Base-by-base conservation (phyloP, 2,113 vertebrate species). In the Epinephelus fuscoguttatus region DNA sequence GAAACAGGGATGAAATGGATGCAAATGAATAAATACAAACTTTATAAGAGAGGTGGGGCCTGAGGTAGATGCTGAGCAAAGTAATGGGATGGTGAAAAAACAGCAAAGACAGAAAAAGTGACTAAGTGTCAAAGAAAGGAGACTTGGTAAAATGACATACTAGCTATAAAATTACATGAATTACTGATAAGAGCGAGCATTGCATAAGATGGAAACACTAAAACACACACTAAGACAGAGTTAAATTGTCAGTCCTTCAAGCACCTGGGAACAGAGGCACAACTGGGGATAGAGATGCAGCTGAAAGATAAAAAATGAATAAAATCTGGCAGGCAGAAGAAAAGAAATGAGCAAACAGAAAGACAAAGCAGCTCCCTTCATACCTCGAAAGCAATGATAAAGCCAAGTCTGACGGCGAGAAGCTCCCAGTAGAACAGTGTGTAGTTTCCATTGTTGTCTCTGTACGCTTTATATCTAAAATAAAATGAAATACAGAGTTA, bases 341-440 rank as follows among this genome's bases (percentile, higher is more conserved):
- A 40, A 70, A 68, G 6, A 64, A 42, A 63, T 2, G 1, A 56
- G 7, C 2, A 52, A 52, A 40, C 33, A 57, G 3, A 78, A 9
- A 62, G 2, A 18, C 25, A 45, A 69, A 60, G 59, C 23, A 61
- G 33, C 63, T 71, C 13, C 18, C 3, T 19, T 77, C 71, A 70
- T 89, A 96, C 96, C 96, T 97, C 95, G 82, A 96, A 96, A 18
- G 93, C 94, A 33, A 96, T 94, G 75, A 95, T 95, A 83, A 96
- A 96, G 45, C 94, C 94, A 67, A 96, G 93, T 91, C 93, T 91
- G 78, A 96, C 88, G 14, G 95, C 96, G 6, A 96, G 93, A 47
- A 96, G 94, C 67, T 97, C 94, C 96, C 96, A 95, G 89, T 90
- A 95, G 78, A 96, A 94, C 67, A 97, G 89, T 6, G 93, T 92